These are phyloP conservation scores for Drosophila kokeensis DNA, from an alignment of 2,888 invertebrate genomes.

Conservation along the genomic window DNA sequence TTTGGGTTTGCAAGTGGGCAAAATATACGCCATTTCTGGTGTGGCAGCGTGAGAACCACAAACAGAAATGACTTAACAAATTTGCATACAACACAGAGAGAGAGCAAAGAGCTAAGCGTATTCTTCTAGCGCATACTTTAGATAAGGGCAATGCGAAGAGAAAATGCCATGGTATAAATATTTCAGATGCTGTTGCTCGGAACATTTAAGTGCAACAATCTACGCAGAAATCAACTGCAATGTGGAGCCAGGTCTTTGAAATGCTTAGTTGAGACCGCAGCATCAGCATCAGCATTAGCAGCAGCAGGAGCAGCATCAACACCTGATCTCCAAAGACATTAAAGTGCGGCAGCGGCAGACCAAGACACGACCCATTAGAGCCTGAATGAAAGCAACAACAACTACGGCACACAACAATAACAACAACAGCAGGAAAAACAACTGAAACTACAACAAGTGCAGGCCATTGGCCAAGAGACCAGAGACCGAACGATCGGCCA, in stretches of 20 bases:
- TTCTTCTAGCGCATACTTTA: slow-evolving; percentile 56
- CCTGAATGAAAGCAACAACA: slow-evolving; percentile 44
- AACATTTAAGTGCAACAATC: slow-evolving; percentile 76
- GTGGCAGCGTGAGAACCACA: slow-evolving; percentile 80
- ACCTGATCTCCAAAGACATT: slow-evolving; percentile 83
- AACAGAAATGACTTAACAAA: slow-evolving; percentile 79
- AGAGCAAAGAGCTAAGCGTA: slow-evolving; percentile 42
- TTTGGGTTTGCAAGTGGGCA: slow-evolving; percentile 18
- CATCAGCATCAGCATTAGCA: slow-evolving; percentile 60
- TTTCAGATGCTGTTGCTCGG: slow-evolving; percentile 70
- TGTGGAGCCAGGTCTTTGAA: slow-evolving; percentile 53
- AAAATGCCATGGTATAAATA: slow-evolving; percentile 73
- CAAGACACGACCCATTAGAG: slow-evolving; percentile 68
- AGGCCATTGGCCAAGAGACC: slow-evolving; percentile 43
- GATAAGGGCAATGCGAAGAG: slow-evolving; percentile 74
- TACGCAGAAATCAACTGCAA: slow-evolving; percentile 72
- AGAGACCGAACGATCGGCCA: slow-evolving; percentile 35
- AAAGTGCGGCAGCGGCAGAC: slow-evolving; percentile 66
- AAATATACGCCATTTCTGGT: slow-evolving; percentile 48
- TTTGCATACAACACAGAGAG: slow-evolving; percentile 60
- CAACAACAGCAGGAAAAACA: slow-evolving; percentile 17
- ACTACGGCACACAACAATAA: slow-evolving; percentile 12
- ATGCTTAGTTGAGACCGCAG: slow-evolving; percentile 47
- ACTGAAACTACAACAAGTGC: slow-evolving; percentile 63
- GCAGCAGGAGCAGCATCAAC: slow-evolving; percentile 79